Conservation (phyloP, 37 sponge, comb jelly and placozoan genomes). For the Agelas oroides region DNA sequence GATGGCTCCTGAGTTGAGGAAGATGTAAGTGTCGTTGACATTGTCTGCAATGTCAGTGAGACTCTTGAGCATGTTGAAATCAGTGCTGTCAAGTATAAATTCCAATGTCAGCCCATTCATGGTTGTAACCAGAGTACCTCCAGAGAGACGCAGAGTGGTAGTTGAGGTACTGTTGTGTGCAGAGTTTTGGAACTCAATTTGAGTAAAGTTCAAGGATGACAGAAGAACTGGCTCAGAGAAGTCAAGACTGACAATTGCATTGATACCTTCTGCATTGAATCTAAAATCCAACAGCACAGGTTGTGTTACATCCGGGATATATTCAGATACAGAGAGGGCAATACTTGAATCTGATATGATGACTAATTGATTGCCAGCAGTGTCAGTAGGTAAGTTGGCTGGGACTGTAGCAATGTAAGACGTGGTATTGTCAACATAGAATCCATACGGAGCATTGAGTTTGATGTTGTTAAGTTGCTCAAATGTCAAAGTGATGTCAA, state of each 20-base stretch:
- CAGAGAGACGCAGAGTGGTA: constrained; percentile 26
- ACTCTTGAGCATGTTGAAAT: constrained; percentile 70
- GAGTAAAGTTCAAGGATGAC: constrained; percentile 44
- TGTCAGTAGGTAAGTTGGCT: constrained; percentile 28
- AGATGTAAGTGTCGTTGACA: constrained; percentile 75
- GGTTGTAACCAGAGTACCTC: constrained; percentile 1
- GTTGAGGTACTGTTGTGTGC: constrained; percentile 43
- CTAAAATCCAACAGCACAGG: constrained; percentile 63
- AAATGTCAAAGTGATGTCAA: constrained; percentile 68
- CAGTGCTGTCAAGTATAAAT: constrained; percentile 36
- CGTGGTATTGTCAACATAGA: constrained; percentile 39
- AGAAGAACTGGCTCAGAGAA: constrained; percentile 79
- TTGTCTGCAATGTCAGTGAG: constrained; percentile 58
- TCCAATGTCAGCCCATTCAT: constrained; percentile 45
- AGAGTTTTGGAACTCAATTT: constrained; percentile 76
- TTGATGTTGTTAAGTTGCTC: constrained; percentile 63
- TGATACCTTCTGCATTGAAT: constrained; percentile 30
- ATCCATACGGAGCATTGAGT: constrained; percentile 27
- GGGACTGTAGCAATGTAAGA: constrained; percentile 19
- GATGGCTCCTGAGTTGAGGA: constrained; percentile 61
- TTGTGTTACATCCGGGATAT: constrained; percentile 64
- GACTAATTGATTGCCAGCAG: constrained; percentile 3
- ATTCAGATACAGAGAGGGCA: constrained; percentile 48
- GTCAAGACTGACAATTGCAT: constrained; percentile 44
- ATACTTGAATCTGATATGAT: background rate